Evolutionary conservation across 1,140 invertebrate species (phyloP).

Genomic region (Pogonomyrmex californicus): DNA sequence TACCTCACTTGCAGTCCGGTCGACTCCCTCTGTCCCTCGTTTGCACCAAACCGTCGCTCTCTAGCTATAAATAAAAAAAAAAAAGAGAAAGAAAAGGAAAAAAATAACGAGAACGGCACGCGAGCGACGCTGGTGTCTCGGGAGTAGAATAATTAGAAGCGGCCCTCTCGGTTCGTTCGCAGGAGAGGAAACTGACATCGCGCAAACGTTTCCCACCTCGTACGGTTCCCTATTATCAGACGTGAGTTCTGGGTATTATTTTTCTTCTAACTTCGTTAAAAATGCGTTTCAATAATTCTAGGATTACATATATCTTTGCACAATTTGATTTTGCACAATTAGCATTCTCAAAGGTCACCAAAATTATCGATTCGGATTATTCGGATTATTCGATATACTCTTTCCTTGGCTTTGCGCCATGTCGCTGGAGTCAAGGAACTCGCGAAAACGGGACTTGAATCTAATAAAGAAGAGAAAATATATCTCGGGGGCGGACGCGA

Average conservation of each 20-base stretch:
- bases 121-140: constrained; percentile 70
- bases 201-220: background rate
- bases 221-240: background rate
- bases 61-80: constrained; percentile 73
- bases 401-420: background rate
- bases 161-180: constrained; percentile 56
- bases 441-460: background rate
- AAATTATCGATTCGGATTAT: background rate
- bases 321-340: background rate
- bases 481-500: background rate
- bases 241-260: background rate
- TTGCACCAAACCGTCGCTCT: constrained; percentile 62
- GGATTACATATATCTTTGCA: background rate
- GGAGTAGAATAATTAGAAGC: constrained; percentile 76
- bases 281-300: background rate
- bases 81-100: constrained; percentile 20
- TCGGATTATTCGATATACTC: background rate
- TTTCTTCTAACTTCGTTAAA: background rate
- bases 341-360: background rate
- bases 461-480: constrained; percentile 21
- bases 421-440: background rate
- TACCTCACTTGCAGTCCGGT: constrained; percentile 30
- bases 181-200: constrained; percentile 52
- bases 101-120: constrained; percentile 65
- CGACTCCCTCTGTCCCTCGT: constrained; percentile 35